phyloP scores from a whole-genome alignment of 35 echinoderm and acorn worm genomes.

The Ptychodera flava region DNA sequence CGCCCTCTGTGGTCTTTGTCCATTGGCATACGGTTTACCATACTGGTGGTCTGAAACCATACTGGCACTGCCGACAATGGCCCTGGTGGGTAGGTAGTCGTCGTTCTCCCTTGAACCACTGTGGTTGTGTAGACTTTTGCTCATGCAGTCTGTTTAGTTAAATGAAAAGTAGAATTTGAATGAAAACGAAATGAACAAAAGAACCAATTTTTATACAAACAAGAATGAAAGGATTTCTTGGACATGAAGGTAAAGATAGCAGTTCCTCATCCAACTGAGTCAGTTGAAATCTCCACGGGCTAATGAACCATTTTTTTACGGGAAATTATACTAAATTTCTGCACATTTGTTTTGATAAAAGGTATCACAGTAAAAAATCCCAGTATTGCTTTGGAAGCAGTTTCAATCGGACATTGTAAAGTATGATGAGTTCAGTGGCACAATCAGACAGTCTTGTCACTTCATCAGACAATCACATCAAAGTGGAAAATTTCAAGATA shows the following conservation, averaged over 20 bases:
- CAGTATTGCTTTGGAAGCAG: no score
- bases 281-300: background rate
- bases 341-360: background rate
- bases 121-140: background rate
- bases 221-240: background rate
- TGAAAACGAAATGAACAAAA: background rate
- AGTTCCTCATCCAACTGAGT: background rate
- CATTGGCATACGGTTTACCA: background rate
- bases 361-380: background rate
- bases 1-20: conserved; percentile 16
- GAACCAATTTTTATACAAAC: background rate
- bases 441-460: no score
- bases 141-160: conserved; percentile 5
- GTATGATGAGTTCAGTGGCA: no score
- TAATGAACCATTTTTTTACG: background rate
- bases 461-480: no score
- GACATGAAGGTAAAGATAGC: background rate
- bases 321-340: background rate
- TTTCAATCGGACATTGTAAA: no score
- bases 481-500: no score
- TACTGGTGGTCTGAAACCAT: background rate
- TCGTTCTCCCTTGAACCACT: conserved; percentile 8
- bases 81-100: conserved; percentile 10
- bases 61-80: conserved; percentile 33
- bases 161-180: background rate